Conservation (phyloP, 2,113 vertebrate species). For the Sorex fumeus region DNA sequence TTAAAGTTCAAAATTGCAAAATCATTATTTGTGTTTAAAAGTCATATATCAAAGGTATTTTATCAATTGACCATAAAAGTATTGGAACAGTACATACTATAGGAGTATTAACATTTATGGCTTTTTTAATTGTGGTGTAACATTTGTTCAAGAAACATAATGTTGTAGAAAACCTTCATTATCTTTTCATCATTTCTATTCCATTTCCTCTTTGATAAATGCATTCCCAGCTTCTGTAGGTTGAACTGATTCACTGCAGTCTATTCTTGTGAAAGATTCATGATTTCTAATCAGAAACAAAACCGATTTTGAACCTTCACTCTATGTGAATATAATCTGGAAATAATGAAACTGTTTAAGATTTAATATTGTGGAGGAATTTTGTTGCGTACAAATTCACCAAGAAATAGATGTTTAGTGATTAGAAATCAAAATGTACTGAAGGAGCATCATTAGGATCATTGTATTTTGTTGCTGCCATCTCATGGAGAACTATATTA, state of each 20-base stretch:
- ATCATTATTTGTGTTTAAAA: constrained; percentile 13
- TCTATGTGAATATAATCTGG: too few relatives aligned
- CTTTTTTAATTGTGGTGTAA: background rate
- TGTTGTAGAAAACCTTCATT: background rate
- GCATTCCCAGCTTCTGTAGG: background rate
- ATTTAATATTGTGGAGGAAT: background rate
- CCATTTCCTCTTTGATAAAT: background rate
- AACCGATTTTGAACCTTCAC: too few relatives aligned
- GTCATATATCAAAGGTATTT: background rate
- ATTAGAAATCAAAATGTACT: constrained; percentile 12
- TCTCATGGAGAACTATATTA: constrained; percentile 65
- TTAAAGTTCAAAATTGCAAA: constrained; percentile 52
- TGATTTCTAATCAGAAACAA: background rate
- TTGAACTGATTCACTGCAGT: background rate
- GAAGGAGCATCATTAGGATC: constrained; percentile 45
- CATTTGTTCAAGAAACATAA: background rate
- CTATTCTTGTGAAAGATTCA: constrained; percentile 19
- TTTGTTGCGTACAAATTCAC: background rate
- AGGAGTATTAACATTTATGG: background rate
- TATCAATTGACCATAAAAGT: background rate
- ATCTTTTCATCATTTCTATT: background rate
- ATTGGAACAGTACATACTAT: background rate
- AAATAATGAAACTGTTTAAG: background rate
- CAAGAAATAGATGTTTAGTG: background rate
- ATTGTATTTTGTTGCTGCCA: constrained; percentile 67